Conservation (phyloP, 2,888 invertebrate species). For the Colletes collaris region DNA sequence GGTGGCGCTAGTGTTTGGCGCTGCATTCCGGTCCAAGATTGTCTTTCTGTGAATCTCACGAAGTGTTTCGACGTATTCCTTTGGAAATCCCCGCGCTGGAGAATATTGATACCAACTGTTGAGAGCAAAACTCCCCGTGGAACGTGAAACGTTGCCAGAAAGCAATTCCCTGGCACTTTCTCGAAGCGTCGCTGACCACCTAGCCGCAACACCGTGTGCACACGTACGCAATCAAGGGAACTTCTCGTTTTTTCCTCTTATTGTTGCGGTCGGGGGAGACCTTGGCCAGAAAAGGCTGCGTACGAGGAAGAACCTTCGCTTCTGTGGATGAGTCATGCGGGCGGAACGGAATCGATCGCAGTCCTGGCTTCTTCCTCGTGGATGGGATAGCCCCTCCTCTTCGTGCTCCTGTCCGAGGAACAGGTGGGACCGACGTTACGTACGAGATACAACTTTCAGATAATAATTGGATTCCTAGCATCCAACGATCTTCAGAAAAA, state of each 20-base stretch:
- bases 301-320: slow-evolving; percentile 58
- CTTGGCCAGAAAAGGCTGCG: slow-evolving; percentile 51
- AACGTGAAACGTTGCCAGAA: too few species aligned
- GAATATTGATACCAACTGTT: too few species aligned
- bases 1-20: too few species aligned
- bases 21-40: too few species aligned
- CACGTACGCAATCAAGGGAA: slow-evolving; percentile 5
- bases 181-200: not conserved
- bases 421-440: slow-evolving; percentile 17
- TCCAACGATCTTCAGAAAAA: not conserved
- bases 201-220: slow-evolving; percentile 1
- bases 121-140: too few species aligned
- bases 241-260: slow-evolving; percentile 20
- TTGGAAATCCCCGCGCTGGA: too few species aligned
- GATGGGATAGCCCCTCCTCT: slow-evolving; percentile 14
- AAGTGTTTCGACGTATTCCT: too few species aligned
- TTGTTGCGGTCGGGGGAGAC: slow-evolving; percentile 51
- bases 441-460: not conserved
- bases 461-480: not conserved
- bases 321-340: slow-evolving; percentile 55
- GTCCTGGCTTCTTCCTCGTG: slow-evolving; percentile 22
- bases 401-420: not conserved
- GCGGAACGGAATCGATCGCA: slow-evolving; percentile 58
- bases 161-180: slow-evolving; percentile 19
- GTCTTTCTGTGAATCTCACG: too few species aligned